Conservation (phyloP, 2,113 vertebrate species). For the Lates calcarifer region DNA sequence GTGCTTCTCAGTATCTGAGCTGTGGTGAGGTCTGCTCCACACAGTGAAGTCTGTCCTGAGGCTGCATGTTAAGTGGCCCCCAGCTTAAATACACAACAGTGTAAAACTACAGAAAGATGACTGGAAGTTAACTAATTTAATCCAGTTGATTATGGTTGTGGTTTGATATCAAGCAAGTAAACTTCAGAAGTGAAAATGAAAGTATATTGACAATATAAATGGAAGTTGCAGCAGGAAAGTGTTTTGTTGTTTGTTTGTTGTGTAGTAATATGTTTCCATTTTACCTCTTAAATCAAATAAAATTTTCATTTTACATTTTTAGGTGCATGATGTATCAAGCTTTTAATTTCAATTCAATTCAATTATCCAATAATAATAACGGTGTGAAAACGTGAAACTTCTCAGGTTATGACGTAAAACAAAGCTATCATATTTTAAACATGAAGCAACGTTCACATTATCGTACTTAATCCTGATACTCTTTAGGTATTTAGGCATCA, state of each 20-base stretch:
- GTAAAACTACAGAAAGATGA: not conserved
- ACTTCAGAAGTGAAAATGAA: not conserved
- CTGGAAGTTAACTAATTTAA: not conserved
- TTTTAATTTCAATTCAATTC: no score
- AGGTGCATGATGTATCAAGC: not conserved
- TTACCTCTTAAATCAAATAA: no score
- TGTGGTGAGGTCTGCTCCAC: conserved; percentile 17
- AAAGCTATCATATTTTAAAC: no score
- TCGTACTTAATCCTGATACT: no score
- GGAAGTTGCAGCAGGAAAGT: no score
- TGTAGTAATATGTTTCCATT: no score
- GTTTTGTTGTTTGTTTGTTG: no score
- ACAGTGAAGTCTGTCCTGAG: not conserved
- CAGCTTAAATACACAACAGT: not conserved
- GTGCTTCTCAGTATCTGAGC: not conserved
- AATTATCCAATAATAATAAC: no score
- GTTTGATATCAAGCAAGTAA: not conserved
- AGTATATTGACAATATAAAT: no score
- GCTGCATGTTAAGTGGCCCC: not conserved
- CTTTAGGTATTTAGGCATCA: not conserved
- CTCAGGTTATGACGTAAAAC: no score
- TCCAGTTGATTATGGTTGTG: not conserved
- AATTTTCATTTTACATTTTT: not conserved
- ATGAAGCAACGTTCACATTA: no score
- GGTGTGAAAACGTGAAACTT: no score